phyloP scores from a whole-genome alignment of 2,113 vertebrate genomes.

The Panthera tigris region DNA sequence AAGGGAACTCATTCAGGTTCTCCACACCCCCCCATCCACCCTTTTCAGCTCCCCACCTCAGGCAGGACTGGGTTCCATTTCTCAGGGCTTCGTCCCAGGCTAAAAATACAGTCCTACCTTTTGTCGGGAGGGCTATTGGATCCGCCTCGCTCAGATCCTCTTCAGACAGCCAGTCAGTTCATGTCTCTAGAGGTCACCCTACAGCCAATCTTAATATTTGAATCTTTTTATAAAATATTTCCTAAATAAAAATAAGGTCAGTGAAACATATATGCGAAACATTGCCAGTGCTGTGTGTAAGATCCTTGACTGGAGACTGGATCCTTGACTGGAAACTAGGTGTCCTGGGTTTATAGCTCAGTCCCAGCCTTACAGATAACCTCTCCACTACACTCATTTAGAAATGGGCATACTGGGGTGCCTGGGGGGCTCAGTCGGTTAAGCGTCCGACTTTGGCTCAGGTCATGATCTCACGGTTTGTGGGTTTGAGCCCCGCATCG shows the following conservation, averaged over 20 bases:
- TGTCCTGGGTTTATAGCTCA: neutral
- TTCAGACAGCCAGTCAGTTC: neutral
- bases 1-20: neutral
- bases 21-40: too few relatives aligned
- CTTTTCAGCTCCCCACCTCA: neutral
- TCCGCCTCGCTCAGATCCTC: neutral
- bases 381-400: neutral
- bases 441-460: too few relatives aligned
- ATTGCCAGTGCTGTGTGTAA: neutral
- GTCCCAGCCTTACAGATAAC: rapidly evolving
- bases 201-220: neutral
- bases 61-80: neutral
- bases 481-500: too few relatives aligned
- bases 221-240: neutral
- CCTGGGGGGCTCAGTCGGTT: too few relatives aligned
- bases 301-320: neutral
- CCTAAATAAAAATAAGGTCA: neutral
- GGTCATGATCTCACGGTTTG: too few relatives aligned
- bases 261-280: neutral
- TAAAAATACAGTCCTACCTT: neutral
- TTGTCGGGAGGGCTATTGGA: too few relatives aligned
- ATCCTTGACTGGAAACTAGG: too few relatives aligned
- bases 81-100: too few relatives aligned
- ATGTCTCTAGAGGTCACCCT: neutral
- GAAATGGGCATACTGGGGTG: neutral